Evolutionary conservation across 2,797 vertebrate species (phyloP).

Genomic region (Hoplostethus mediterraneus): DNA sequence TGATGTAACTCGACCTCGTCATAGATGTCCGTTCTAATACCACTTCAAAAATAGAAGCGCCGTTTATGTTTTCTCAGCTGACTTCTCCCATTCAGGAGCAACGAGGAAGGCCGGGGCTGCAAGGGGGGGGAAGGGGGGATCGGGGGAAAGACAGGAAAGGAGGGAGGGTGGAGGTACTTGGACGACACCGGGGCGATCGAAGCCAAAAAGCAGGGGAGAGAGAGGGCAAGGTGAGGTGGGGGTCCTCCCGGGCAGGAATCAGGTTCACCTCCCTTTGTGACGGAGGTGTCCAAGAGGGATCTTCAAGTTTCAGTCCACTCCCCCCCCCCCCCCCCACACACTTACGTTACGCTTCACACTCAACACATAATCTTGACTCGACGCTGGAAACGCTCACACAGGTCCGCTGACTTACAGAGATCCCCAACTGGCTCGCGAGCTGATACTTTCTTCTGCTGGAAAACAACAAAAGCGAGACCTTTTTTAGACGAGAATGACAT

Average conservation of each 20-base stretch:
- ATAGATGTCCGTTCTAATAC: too few relatives aligned
- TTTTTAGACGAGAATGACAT: constrained; percentile 46
- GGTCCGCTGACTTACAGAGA: too few relatives aligned
- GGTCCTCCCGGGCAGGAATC: constrained; percentile 35
- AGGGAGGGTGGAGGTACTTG: not conserved
- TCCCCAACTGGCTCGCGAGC: constrained; percentile 6
- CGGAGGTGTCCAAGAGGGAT: constrained; percentile 58
- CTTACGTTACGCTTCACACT: constrained; percentile 52
- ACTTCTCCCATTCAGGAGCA: not conserved
- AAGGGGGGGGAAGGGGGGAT: not conserved
- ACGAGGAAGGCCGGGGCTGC: not conserved
- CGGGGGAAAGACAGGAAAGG: too few relatives aligned
- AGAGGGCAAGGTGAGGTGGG: not conserved
- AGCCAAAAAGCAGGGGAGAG: not conserved
- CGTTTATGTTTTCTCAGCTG: not conserved
- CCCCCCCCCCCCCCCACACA: too few relatives aligned
- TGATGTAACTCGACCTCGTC: too few relatives aligned
- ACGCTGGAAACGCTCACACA: constrained; percentile 61
- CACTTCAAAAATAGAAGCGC: too few relatives aligned
- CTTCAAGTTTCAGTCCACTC: constrained; percentile 63
- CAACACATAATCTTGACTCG: constrained; percentile 39
- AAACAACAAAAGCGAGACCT: not conserved
- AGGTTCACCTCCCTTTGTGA: constrained; percentile 47
- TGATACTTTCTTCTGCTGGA: too few relatives aligned
- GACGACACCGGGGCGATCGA: not conserved